Percentiles rank a stretch among this genome's conserved stretches.
phyloP scores from a whole-genome alignment of 2,113 vertebrate genomes.

The Nycticorax nycticorax region DNA sequence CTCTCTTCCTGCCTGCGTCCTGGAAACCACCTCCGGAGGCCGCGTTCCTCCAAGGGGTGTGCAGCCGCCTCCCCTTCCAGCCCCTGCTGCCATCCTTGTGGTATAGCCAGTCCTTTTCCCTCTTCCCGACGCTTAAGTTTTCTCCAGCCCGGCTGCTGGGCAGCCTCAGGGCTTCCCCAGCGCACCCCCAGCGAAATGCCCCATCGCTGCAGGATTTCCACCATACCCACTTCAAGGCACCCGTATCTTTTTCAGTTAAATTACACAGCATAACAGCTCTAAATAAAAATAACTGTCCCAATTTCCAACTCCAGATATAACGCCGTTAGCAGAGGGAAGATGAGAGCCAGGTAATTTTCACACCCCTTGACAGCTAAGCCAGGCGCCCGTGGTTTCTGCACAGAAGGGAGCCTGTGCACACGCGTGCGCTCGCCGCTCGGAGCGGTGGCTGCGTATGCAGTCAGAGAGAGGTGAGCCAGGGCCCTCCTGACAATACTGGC shows the following conservation, averaged over 20 bases:
- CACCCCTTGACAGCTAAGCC: background rate
- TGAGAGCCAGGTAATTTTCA: background rate
- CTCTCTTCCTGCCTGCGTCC: rapidly evolving
- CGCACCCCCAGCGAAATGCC: background rate
- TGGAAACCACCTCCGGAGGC: background rate
- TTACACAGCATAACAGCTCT: rapidly evolving
- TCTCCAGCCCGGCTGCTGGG: background rate
- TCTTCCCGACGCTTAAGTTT: rapidly evolving
- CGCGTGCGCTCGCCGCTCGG: rapidly evolving
- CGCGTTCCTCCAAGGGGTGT: background rate
- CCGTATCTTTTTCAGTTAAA: too few species aligned
- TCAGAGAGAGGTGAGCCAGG: background rate
- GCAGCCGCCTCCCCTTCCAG: background rate
- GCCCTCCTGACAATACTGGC: rapidly evolving
- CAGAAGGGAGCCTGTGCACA: rapidly evolving
- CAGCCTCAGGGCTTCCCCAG: background rate
- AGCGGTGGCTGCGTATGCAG: rapidly evolving
- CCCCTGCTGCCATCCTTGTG: background rate
- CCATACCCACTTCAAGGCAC: rapidly evolving
- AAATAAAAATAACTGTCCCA: background rate
- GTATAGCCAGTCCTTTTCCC: background rate
- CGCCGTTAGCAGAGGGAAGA: too few species aligned
- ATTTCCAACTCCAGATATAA: too few species aligned
- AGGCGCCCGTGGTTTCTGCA: rapidly evolving
- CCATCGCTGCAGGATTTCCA: rapidly evolving